Evolutionary conservation across 2,113 vertebrate genomes (phyloP), one percentile per base, ranked within the genome.

Genomic region (Pimephales promelas): DNA sequence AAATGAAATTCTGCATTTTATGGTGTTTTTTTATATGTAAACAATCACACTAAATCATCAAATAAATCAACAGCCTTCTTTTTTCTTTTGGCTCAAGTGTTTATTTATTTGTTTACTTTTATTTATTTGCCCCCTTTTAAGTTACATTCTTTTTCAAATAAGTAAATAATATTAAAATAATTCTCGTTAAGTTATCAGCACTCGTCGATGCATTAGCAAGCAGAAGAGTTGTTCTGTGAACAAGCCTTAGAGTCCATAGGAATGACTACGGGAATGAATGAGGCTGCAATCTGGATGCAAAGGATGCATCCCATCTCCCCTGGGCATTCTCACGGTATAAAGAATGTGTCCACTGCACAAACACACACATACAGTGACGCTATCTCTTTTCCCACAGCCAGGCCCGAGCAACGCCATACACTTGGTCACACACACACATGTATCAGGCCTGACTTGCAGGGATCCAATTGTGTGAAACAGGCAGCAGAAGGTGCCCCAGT

Each of bases 401-500:
- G 9, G 59, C 52, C 62, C 11, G 8, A 56, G 8, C 73, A 24
- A 64, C 80, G 26, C 52, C 59, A 47, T 43, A 68, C 81, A 75
- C 71, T 59, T 28, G 40, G 54, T 79, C 66, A 82, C 64, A 79
- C 34, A 79, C 34, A 85, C 49, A 86, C 66, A 72, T 89, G 72
- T 87, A 79, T 86, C 83, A 86, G 87, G 85, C 83, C 89, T 79
- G 87, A 87, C 88, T 90, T 92, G 90, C 92, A 92, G 87, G 90
- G 92, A 92, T 89, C 57, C 66, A 89, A 89, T 87, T 90, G 91
- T 91, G 90, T 91, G 89, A 88, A 90, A 70, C 40, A 54, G 54
- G 75, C 54, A 87, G 89, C 92, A 92, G 93, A 94, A 93, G 92
- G 92, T 93, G 93, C 88, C 93, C 93, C 93, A 93, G 90, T 94